phyloP scores from a whole-genome alignment of 2,113 vertebrate genomes.

The Acanthisitta chloris region DNA sequence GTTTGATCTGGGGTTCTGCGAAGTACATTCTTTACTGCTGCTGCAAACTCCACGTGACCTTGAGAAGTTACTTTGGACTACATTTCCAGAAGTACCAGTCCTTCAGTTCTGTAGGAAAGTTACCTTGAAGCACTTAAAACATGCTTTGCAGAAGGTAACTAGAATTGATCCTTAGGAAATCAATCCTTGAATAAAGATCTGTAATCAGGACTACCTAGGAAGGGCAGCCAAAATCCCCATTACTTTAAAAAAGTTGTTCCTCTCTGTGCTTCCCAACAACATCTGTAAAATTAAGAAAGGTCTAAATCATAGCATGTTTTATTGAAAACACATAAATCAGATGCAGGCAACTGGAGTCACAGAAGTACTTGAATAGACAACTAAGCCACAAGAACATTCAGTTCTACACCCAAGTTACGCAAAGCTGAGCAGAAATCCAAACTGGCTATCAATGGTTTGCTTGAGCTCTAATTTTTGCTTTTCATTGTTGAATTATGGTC shows the following conservation, averaged over 20 bases:
- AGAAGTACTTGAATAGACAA: not conserved
- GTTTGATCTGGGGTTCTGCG: not conserved
- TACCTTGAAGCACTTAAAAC: not conserved
- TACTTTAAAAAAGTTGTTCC: not conserved
- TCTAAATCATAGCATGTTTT: not conserved
- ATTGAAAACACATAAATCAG: constrained; percentile 8
- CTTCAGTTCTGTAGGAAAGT: not conserved
- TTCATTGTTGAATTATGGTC: not conserved
- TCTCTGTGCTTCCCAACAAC: not conserved
- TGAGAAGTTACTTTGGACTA: not conserved
- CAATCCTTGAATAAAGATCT: not conserved
- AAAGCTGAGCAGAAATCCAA: constrained; percentile 8
- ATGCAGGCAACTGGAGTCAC: not conserved
- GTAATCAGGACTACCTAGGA: not conserved
- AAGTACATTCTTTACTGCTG: not conserved
- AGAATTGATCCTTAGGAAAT: not conserved
- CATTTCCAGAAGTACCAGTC: not conserved
- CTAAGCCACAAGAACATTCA: not conserved
- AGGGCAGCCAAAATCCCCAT: not conserved
- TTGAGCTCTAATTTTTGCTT: not conserved
- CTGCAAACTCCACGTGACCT: not conserved
- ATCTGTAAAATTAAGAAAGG: not conserved
- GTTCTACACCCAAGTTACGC: constrained; percentile 4
- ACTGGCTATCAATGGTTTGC: not conserved
- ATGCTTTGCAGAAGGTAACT: not conserved